Percentiles rank a stretch among this genome's conserved stretches.
These are phyloP conservation scores for Heliconius erato DNA, from an alignment of 2,888 invertebrate species.

Conservation along the genomic window DNA sequence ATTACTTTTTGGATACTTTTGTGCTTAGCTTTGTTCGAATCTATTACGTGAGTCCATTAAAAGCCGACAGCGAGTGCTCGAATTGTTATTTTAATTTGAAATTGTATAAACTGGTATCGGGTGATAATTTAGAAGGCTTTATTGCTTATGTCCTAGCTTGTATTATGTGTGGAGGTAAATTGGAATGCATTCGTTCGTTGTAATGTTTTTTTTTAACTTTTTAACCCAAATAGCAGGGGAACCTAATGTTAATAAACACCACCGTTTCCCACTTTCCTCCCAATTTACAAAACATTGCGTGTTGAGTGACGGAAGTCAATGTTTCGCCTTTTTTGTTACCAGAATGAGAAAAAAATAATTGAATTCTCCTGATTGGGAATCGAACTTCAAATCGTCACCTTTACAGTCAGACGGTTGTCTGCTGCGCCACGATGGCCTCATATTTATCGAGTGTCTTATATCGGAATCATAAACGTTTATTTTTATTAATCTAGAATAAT, in stretches of 20 bases:
- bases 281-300: no score
- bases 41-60: conserved; percentile 45
- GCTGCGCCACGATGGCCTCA: no score
- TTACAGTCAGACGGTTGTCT: no score
- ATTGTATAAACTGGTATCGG: conserved; percentile 50
- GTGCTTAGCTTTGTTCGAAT: conserved; percentile 38
- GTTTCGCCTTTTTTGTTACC: no score
- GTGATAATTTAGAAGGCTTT: conserved; percentile 53
- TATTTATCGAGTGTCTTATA: no score
- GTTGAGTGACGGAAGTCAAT: no score
- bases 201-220: conserved; percentile 1
- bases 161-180: conserved; percentile 53
- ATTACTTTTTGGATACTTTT: conserved; percentile 44
- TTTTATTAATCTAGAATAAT: no score
- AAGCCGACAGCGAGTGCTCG: conserved; percentile 40
- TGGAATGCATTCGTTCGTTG: conserved; percentile 50
- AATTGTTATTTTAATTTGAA: conserved; percentile 51
- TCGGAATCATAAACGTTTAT: no score
- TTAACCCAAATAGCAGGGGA: neutral
- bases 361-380: no score
- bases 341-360: no score
- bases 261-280: neutral
- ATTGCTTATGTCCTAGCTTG: conserved; percentile 50
- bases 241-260: neutral
- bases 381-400: no score